Evolutionary conservation across 2,113 vertebrate genomes (phyloP).

Genomic region (Neolamprologus fasciatus): DNA sequence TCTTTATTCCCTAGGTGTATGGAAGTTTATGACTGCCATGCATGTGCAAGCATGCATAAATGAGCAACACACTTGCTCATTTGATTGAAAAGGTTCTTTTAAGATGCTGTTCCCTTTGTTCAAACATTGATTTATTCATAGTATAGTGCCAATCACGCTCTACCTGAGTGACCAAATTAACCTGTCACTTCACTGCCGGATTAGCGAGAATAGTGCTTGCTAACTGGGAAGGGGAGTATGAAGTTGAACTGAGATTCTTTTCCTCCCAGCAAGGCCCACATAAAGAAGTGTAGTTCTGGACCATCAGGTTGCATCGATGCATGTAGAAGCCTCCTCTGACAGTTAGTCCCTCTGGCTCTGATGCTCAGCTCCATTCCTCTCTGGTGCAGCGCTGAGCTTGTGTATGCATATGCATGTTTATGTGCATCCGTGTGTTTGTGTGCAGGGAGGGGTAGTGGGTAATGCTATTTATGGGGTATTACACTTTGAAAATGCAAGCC

Average conservation of each 20-base stretch:
- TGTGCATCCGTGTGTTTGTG: background rate
- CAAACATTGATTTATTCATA: slow-evolving; percentile 7
- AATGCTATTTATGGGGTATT: slow-evolving; percentile 29
- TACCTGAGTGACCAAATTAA: slow-evolving; percentile 46
- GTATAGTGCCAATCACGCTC: slow-evolving; percentile 5
- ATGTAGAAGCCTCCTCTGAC: slow-evolving; percentile 42
- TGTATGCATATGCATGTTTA: background rate
- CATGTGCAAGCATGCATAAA: background rate
- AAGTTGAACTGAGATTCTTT: slow-evolving; percentile 1
- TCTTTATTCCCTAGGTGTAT: background rate
- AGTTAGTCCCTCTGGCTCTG: slow-evolving; percentile 30
- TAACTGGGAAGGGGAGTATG: slow-evolving; percentile 29
- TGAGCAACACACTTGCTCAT: background rate
- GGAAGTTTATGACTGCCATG: background rate
- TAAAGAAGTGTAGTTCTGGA: slow-evolving; percentile 44
- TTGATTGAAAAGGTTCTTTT: background rate
- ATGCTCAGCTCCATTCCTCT: background rate
- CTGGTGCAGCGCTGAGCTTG: background rate
- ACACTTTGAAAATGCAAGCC: slow-evolving; percentile 31
- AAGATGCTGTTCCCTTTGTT: slow-evolving; percentile 1
- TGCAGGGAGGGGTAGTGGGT: background rate
- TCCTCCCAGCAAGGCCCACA: background rate
- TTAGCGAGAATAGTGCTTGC: background rate
- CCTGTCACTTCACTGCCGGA: slow-evolving; percentile 34
- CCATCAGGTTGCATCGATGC: slow-evolving; percentile 55